These are phyloP conservation scores for Trogon surrucura DNA, from an alignment of 2,113 vertebrate genomes.

Conservation along the genomic window DNA sequence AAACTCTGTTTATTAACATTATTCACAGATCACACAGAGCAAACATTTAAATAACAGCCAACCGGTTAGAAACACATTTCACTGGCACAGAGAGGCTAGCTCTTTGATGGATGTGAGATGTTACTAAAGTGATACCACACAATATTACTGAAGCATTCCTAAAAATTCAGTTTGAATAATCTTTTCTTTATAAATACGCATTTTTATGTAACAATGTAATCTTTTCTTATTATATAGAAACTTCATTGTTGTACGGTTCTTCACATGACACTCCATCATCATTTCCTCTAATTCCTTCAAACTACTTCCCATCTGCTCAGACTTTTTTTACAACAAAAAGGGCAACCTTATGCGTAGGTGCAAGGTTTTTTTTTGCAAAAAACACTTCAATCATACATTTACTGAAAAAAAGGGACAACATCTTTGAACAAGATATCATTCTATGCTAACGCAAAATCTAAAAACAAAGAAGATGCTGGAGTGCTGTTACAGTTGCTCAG, in stretches of 20 bases:
- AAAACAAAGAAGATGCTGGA: neutral
- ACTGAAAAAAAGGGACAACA: neutral
- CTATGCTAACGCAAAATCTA: neutral
- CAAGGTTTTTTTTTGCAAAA: neutral
- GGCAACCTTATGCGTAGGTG: neutral
- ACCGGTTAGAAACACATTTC: neutral
- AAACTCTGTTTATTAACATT: neutral
- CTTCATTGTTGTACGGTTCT: neutral
- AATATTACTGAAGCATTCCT: neutral
- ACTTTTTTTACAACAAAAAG: neutral
- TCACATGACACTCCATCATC: neutral
- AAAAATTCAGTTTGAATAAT: neutral
- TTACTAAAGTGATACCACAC: neutral
- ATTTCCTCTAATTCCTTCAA: constrained; percentile 1
- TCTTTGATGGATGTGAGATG: neutral
- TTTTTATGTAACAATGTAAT: neutral
- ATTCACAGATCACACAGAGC: neutral
- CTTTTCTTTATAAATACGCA: neutral
- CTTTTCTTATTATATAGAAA: neutral
- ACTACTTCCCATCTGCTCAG: neutral
- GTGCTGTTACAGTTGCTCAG: neutral
- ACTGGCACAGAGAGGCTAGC: neutral
- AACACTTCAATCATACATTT: neutral
- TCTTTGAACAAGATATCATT: neutral
- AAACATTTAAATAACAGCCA: neutral